Evolutionary conservation across 2,797 vertebrate species (phyloP), one percentile per base, ranked within the genome.

Genomic region (Crenichthys baileyi): DNA sequence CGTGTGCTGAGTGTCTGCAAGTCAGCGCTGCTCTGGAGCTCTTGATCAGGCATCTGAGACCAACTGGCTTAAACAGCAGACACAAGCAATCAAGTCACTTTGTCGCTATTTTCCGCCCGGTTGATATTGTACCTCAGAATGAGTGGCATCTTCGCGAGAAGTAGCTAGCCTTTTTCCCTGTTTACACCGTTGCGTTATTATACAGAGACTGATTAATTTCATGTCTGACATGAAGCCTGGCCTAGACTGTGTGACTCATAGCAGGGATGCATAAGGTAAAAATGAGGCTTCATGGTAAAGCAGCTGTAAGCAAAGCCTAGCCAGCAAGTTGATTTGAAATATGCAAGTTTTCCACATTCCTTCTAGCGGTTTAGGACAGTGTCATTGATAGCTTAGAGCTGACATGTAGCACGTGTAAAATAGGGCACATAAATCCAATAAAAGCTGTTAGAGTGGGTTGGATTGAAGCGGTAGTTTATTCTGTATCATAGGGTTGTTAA

Each of bases 191-290:
- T n/a, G n/a, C n/a, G n/a, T n/a, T n/a, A n/a, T n/a, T n/a, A n/a
- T n/a, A n/a, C n/a, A n/a, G n/a, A n/a, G n/a, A n/a, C n/a, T n/a
- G n/a, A n/a, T n/a, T n/a, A n/a, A n/a, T n/a, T n/a, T n/a, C n/a
- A n/a, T n/a, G n/a, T n/a, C n/a, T n/a, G n/a, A n/a, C n/a, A n/a
- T n/a, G n/a, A n/a, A n/a, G 87, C 70, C 73, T 83, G 91, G 91
- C 90, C 88, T 91, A 87, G 73, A 72, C 74, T 83, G 78, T 91
- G 90, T 90, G 60, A 68, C 20, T 91, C 91, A 90, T 84, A 83
- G 86, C 83, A 79, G 58, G 76, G 75, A 90, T 80, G 79, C 76
- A 86, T 77, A 84, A 88, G 76, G 79, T 83, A 72, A 85, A 88
- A 44, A 60, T 6, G 44, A 36, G 16, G n/a, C 2, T 3, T 81